These are phyloP conservation scores for Brachypodius melanocephalos DNA, from an alignment of 2,113 vertebrate genomes.

Conservation along the genomic window DNA sequence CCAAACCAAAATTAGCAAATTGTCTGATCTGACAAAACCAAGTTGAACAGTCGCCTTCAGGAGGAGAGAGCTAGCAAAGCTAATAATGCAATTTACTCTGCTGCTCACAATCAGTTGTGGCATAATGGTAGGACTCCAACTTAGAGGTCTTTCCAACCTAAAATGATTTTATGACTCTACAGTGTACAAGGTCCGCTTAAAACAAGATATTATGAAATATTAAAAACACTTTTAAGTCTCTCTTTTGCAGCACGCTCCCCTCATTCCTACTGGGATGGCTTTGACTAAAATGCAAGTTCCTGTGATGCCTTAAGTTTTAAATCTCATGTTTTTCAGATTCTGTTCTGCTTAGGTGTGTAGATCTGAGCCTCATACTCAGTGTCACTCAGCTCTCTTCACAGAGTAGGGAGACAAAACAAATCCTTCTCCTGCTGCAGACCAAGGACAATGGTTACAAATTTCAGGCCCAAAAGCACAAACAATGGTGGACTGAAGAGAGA, in stretches of 20 bases:
- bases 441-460: too few relatives aligned
- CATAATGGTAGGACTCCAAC: neutral
- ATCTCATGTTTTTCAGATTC: too few relatives aligned
- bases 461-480: too few relatives aligned
- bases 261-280: neutral
- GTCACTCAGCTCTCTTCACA: too few relatives aligned
- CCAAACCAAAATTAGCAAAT: constrained; percentile 53
- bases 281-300: rapidly evolving
- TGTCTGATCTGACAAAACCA: constrained; percentile 45
- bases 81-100: constrained; percentile 28
- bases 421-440: too few relatives aligned
- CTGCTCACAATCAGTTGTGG: constrained; percentile 37
- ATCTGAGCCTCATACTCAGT: too few relatives aligned
- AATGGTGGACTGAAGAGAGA: too few relatives aligned
- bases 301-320: too few relatives aligned
- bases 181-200: rapidly evolving
- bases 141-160: neutral
- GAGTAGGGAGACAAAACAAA: too few relatives aligned
- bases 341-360: too few relatives aligned
- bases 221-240: neutral
- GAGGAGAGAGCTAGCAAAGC: constrained; percentile 52
- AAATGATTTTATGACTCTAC: neutral
- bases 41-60: constrained; percentile 35
- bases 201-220: neutral
- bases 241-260: neutral